Percentiles rank a stretch among this genome's conserved stretches.
phyloP scores from a whole-genome alignment of 1,140 invertebrate genomes.

The Bombus pyrosoma region DNA sequence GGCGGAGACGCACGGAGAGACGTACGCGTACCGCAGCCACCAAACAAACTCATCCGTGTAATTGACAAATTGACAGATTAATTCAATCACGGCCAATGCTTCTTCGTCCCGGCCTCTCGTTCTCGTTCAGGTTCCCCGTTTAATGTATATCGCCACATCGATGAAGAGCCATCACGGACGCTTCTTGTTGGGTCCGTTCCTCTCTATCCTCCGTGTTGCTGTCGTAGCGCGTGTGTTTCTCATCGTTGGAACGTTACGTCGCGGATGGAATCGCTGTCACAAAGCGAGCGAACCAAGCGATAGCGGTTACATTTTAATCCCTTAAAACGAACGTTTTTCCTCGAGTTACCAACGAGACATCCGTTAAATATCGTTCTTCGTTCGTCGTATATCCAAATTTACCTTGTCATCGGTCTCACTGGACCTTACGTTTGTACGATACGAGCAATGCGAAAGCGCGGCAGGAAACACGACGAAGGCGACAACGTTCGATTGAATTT shows the following conservation, averaged over 20 bases:
- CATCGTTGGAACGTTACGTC: background rate
- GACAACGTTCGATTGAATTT: conserved; percentile 18
- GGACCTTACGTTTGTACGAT: too few species aligned
- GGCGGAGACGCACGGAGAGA: conserved; percentile 56
- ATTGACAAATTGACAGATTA: conserved; percentile 82
- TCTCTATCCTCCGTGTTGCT: background rate
- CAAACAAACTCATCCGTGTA: conserved; percentile 82
- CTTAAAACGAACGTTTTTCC: background rate
- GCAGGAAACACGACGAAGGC: background rate
- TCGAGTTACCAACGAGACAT: background rate
- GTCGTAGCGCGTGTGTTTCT: background rate
- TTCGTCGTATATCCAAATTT: background rate
- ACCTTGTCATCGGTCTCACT: too few species aligned
- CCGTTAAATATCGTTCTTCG: background rate
- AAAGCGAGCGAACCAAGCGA: background rate
- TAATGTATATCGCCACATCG: conserved; percentile 42
- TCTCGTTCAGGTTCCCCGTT: conserved; percentile 43
- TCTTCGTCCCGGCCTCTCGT: conserved; percentile 56
- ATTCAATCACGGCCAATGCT: conserved; percentile 79
- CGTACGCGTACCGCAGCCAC: conserved; percentile 67
- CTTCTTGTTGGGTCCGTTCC: background rate
- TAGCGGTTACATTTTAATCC: background rate
- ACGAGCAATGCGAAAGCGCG: background rate
- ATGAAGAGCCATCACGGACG: conserved; percentile 31
- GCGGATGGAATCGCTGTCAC: background rate